Percentiles rank a stretch among this genome's conserved stretches.
phyloP scores from a whole-genome alignment of 2,113 vertebrate species.

The Gila orcuttii region DNA sequence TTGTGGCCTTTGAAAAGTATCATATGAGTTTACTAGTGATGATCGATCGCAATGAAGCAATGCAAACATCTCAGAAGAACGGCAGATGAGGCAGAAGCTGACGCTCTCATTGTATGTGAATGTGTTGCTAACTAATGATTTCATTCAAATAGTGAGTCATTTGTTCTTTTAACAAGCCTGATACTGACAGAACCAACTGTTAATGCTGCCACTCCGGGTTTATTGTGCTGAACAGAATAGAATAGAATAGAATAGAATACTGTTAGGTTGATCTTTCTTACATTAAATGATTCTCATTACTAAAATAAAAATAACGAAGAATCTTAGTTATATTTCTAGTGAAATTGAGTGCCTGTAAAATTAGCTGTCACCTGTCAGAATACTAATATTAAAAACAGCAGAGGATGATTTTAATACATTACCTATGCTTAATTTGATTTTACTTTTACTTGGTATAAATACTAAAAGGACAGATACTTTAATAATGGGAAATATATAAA shows the following conservation, averaged over 20 bases:
- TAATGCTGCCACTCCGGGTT: background rate
- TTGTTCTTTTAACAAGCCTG: background rate
- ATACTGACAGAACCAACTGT: conserved; percentile 8
- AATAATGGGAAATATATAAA: background rate
- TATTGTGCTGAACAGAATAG: background rate
- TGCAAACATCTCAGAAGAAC: background rate
- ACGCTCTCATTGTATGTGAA: background rate
- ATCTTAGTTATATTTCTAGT: background rate
- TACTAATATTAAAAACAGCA: background rate
- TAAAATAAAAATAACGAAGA: background rate
- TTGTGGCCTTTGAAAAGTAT: background rate
- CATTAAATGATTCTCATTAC: background rate
- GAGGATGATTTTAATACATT: too few relatives aligned
- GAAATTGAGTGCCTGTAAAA: background rate
- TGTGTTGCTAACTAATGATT: background rate
- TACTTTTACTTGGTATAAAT: background rate
- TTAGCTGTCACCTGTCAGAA: background rate
- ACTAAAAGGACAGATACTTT: background rate
- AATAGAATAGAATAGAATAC: background rate
- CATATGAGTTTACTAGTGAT: background rate
- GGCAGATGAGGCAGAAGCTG: too few relatives aligned
- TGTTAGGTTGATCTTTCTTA: background rate
- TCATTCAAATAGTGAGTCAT: background rate
- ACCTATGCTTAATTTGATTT: background rate
- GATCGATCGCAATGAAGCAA: background rate